Evolutionary conservation across 2,888 invertebrate species (phyloP).

Genomic region (Drosophila suboccidentalis): DNA sequence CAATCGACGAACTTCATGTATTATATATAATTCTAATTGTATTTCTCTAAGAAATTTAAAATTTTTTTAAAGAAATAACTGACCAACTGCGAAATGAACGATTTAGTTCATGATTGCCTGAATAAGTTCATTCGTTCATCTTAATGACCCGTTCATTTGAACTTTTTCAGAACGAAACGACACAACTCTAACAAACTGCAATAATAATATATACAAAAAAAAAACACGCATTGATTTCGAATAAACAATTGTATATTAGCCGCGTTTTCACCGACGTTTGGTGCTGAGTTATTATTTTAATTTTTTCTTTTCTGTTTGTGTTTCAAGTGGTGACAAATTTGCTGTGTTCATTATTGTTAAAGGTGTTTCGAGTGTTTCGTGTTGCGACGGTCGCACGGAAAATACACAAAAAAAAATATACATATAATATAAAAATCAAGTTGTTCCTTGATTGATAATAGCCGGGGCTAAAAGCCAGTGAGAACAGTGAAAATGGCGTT

Average conservation of each 20-base stretch:
- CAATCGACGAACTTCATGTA: too few relatives aligned
- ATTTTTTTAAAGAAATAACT: too few relatives aligned
- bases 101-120: too few relatives aligned
- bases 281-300: conserved; percentile 51
- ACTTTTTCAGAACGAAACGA: not conserved
- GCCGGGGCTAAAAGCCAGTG: conserved; percentile 26
- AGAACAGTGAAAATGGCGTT: conserved; percentile 89
- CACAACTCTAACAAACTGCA: conserved; percentile 23
- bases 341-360: conserved; percentile 20
- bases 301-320: conserved; percentile 28
- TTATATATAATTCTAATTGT: too few relatives aligned
- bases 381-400: conserved; percentile 21
- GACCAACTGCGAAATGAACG: too few relatives aligned
- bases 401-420: conserved; percentile 5
- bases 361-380: conserved; percentile 40
- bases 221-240: conserved; percentile 29
- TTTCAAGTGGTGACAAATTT: conserved; percentile 31
- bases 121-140: too few relatives aligned
- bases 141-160: too few relatives aligned
- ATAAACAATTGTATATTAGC: conserved; percentile 41
- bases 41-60: too few relatives aligned
- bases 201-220: conserved; percentile 40
- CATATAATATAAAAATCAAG: not conserved
- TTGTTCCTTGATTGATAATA: conserved; percentile 22
- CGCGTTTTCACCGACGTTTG: conserved; percentile 50